Conservation (phyloP, 2,797 vertebrate species). For the Enteromius treurensis region DNA sequence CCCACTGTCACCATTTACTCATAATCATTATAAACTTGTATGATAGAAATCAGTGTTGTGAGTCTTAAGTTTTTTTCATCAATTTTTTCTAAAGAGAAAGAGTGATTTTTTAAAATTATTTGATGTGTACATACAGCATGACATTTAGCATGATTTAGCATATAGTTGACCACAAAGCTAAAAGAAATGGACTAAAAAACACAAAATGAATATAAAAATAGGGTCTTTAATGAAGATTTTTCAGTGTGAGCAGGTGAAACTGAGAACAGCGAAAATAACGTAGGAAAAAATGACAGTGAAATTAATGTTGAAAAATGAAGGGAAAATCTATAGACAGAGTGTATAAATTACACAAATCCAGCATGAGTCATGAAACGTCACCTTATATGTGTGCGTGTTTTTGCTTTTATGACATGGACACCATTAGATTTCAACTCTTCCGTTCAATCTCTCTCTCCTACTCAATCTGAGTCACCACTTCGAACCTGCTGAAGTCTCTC, state of each 20-base stretch:
- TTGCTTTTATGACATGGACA: slow-evolving; percentile 46
- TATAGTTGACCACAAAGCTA: not conserved
- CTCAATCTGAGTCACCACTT: slow-evolving; percentile 53
- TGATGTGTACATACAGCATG: not conserved
- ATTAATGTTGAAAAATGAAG: not conserved
- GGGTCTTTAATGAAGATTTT: not conserved
- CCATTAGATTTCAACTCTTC: slow-evolving; percentile 28
- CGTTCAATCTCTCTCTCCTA: slow-evolving; percentile 17
- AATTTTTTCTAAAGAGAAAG: not conserved
- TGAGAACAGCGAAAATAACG: not conserved
- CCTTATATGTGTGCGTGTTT: not conserved
- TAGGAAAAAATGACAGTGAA: not conserved
- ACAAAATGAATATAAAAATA: not conserved
- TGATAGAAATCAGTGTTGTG: too few species aligned
- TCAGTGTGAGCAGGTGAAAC: not conserved
- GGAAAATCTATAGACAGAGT: slow-evolving; percentile 1
- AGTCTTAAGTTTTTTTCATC: too few species aligned
- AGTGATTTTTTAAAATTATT: not conserved
- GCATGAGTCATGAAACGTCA: slow-evolving; percentile 19
- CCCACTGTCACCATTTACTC: too few species aligned
- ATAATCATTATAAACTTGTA: too few species aligned
- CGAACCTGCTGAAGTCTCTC: slow-evolving; percentile 38
- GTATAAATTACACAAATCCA: not conserved
- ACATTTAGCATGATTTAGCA: too few species aligned
- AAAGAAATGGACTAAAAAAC: not conserved